phyloP scores from a whole-genome alignment of 2,797 vertebrate genomes.

The Myotis findleyi region DNA sequence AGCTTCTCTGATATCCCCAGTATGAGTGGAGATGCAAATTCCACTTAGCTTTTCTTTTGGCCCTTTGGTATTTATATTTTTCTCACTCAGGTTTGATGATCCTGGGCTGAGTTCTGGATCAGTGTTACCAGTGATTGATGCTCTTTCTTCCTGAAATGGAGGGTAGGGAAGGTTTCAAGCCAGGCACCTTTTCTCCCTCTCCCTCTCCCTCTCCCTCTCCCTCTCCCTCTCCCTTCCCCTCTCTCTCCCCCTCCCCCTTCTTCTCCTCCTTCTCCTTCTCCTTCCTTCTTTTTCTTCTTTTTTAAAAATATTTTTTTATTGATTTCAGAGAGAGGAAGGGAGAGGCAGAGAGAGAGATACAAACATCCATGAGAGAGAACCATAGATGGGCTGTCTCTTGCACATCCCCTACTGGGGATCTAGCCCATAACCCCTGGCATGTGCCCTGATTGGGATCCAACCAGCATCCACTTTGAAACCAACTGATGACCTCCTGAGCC shows the following conservation, averaged over 20 bases:
- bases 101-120: neutral
- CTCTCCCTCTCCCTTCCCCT: fast-evolving
- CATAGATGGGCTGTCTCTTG: neutral
- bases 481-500: neutral
- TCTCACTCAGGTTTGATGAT: neutral
- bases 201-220: too few species aligned
- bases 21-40: neutral
- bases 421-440: neutral
- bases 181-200: neutral
- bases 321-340: neutral
- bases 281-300: too few species aligned
- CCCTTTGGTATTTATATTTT: neutral
- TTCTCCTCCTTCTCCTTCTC: too few species aligned
- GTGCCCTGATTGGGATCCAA: neutral
- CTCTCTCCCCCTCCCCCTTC: too few species aligned
- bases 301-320: neutral
- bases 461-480: neutral
- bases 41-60: neutral
- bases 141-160: neutral
- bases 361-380: neutral
- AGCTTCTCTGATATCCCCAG: neutral
- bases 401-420: neutral
- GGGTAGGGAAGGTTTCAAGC: neutral
- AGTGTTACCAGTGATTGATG: neutral
- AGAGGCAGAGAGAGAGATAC: too few species aligned